A percentile compares a stretch with the other conserved stretches of the same genome.
These are phyloP conservation scores for Megastigmus dorsalis DNA, from an alignment of 2,888 invertebrate genomes.

Conservation along the genomic window DNA sequence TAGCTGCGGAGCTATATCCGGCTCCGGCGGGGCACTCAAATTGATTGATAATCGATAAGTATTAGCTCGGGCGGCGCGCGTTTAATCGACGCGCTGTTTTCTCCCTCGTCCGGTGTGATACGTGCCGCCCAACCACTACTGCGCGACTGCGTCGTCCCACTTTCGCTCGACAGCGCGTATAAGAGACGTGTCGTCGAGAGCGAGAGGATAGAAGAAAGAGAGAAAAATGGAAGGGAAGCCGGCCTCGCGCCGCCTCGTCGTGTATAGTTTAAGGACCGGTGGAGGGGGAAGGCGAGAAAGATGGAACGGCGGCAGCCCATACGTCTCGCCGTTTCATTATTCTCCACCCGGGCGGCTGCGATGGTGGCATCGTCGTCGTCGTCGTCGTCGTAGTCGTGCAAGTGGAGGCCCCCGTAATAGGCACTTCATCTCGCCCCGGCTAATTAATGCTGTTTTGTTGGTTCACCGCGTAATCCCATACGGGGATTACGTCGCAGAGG, in stretches of 20 bases:
- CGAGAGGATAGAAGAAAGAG: not conserved
- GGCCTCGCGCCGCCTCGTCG: too few species aligned
- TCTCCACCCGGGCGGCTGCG: too few species aligned
- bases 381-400: too few species aligned
- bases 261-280: not conserved
- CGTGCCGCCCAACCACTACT: not conserved
- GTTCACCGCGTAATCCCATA: slow-evolving; percentile 55
- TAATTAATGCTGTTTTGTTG: slow-evolving; percentile 67
- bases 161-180: slow-evolving; percentile 5
- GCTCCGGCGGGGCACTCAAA: not conserved
- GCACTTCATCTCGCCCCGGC: slow-evolving; percentile 54
- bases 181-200: slow-evolving; percentile 5
- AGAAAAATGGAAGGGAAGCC: not conserved
- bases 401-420: slow-evolving; percentile 26
- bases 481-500: slow-evolving; percentile 38
- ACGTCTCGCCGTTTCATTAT: slow-evolving; percentile 34
- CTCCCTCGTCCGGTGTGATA: not conserved
- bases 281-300: not conserved
- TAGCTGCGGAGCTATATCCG: too few species aligned
- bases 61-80: not conserved
- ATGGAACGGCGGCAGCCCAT: not conserved
- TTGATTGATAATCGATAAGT: slow-evolving; percentile 43
- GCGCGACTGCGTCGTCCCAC: slow-evolving; percentile 15
- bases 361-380: too few species aligned
- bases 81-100: not conserved